Base-by-base conservation (phyloP, 2,888 invertebrate genomes). In the Seira ritae region DNA sequence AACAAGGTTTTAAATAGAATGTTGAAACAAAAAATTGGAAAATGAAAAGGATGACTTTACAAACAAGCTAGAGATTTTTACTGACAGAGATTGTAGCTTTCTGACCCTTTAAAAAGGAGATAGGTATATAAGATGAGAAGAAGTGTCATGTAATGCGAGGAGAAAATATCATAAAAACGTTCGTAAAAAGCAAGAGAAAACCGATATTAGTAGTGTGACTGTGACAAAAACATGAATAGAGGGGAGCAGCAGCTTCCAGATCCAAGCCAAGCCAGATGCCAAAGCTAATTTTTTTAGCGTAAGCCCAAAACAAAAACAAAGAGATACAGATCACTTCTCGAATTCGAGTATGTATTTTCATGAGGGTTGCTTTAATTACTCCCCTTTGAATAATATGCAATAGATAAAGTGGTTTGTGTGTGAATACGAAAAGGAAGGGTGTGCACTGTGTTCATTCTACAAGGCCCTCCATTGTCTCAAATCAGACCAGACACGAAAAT, bases 221-320 rank as follows among this genome's bases (percentile, higher is more conserved):
- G 50, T 50, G 50, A 50, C 50, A 50, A 50, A 50, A 50, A 50
- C 50, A 50, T 50, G 50, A 50, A 50, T 50, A 31, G 50, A 50
- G 50, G 50, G 50, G 50, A 50, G 12, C 15, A n/a, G n/a, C n/a
- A n/a, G n/a, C n/a, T n/a, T n/a, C n/a, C n/a, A n/a, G n/a, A n/a
- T n/a, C n/a, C n/a, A n/a, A n/a, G n/a, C n/a, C n/a, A n/a, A n/a
- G 69, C 73, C 80, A 80, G 73, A 80, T 80, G 80, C 73, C 62
- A 68, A 55, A 50, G 68, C 50, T 50, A 50, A 50, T 50, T 50
- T 50, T 50, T 80, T 80, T 72, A 74, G 74, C 66, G 55, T 73
- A 74, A 74, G 74, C 17, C 72, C 46, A 17, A 69, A 80, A 24
- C 20, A 77, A 67, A 73, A 19, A 60, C 46, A 66, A 72, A 15